Evolutionary conservation across 2,797 vertebrate genomes (phyloP), one percentile per base, ranked within the genome.

Genomic region (Tinamus major): DNA sequence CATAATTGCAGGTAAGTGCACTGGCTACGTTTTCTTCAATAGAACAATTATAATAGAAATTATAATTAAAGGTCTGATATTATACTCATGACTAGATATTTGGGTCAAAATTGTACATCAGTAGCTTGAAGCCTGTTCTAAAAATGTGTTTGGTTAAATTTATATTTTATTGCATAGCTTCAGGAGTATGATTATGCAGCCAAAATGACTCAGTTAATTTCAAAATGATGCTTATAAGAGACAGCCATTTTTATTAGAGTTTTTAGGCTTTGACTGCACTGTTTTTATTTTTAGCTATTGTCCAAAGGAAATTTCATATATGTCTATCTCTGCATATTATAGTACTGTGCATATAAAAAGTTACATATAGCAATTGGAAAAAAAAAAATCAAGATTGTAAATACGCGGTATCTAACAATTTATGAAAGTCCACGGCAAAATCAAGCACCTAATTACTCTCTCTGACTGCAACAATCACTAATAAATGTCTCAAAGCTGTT

Each of bases 181-280:
- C 82, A 95, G 83, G 86, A 67, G 37, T 86, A 61, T 94, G 89
- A 90, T 91, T 96, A 85, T 92, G 74, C 93, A 93, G 69, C 42
- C 85, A 96, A 83, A 96, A 82, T 95, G 68, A 95, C 87, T 93
- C 72, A 56, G 93, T 92, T 94, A 96, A 91, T 96, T 95, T 95
- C 59, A 94, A 96, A 97, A 92, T 89, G 44, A 92, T 87, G 77
- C 75, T 95, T 78, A 67, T 95, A 93, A 92, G 96, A 96, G 68
- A n/a, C 72, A 37, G 17, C 13, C 77, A 72, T 86, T 96, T 95
- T 95, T 92, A 85, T 90, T 71, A 95, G 88, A 78, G 88, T 69
- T 94, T 79, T 89, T n/a, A 72, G 89, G 71, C 48, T 94, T 92
- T 27, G 13, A 92, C n/a, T 84, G 67, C 10, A 51, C 17, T 61